Conservation (phyloP, 2,797 vertebrate species). For the Triplophysa bombifrons region DNA sequence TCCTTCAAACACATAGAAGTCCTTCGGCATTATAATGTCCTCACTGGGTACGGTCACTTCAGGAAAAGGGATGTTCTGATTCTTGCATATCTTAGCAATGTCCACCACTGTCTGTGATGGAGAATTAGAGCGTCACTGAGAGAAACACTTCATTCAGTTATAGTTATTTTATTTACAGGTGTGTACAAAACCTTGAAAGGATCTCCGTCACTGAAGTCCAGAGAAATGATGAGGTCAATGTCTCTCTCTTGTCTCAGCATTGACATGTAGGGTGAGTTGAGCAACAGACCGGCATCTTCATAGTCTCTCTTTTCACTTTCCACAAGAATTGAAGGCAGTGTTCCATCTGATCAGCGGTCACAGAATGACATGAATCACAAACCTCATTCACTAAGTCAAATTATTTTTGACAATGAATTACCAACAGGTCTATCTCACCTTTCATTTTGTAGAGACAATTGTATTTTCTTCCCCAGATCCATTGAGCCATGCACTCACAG, state of each 20-base stretch:
- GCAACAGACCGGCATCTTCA: not conserved
- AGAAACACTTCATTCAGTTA: not conserved
- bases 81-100: not conserved
- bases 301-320: conserved; percentile 1
- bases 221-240: not conserved
- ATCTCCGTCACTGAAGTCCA: not conserved
- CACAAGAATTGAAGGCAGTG: not conserved
- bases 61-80: not conserved
- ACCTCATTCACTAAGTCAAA: no score
- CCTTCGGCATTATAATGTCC: not conserved
- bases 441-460: not conserved
- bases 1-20: conserved; percentile 12
- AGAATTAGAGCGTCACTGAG: no score
- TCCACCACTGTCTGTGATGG: not conserved
- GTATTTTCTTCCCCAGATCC: conserved; percentile 13
- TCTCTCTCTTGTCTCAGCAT: conserved; percentile 11
- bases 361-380: not conserved
- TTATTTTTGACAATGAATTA: no score
- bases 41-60: not conserved
- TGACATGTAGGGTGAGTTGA: conserved; percentile 17
- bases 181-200: not conserved
- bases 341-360: not conserved
- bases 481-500: not conserved
- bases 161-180: no score
- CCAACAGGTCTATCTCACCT: not conserved